Percentiles rank a stretch among this genome's conserved stretches.
Evolutionary conservation across 2,888 invertebrate species (phyloP).

Genomic region (Neelides folsomi): DNA sequence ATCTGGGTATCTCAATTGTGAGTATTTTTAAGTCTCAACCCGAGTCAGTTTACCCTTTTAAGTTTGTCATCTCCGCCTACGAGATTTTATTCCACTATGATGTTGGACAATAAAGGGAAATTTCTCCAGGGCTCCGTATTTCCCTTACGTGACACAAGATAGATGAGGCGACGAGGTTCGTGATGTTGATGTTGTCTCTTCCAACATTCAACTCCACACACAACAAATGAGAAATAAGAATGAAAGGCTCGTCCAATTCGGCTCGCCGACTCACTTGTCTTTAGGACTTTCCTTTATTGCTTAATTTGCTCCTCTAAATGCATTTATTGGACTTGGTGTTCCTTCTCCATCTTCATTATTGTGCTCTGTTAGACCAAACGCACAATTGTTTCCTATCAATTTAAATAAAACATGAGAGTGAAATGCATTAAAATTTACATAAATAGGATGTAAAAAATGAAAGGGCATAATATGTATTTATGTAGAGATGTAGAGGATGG

Average conservation of each 20-base stretch:
- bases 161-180: constrained; percentile 13
- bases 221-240: constrained; percentile 2
- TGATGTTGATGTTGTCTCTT: constrained; percentile 14
- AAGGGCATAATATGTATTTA: too few species aligned
- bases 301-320: too few species aligned
- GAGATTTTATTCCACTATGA: neutral
- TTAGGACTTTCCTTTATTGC: too few species aligned
- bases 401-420: too few species aligned
- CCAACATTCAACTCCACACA: constrained; percentile 6
- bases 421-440: too few species aligned
- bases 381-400: too few species aligned
- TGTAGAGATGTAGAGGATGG: too few species aligned
- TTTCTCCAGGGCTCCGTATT: neutral
- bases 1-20: constrained; percentile 5
- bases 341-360: too few species aligned
- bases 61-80: neutral
- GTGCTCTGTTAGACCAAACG: too few species aligned
- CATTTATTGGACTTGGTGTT: too few species aligned
- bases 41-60: neutral
- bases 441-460: too few species aligned
- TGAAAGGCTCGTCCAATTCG: constrained; percentile 1
- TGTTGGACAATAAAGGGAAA: constrained; percentile 4
- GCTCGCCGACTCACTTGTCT: too few species aligned
- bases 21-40: neutral
- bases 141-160: constrained; percentile 10